Base-by-base conservation (phyloP, 2,888 invertebrate genomes). In the Caenorhabditis uteleia region DNA sequence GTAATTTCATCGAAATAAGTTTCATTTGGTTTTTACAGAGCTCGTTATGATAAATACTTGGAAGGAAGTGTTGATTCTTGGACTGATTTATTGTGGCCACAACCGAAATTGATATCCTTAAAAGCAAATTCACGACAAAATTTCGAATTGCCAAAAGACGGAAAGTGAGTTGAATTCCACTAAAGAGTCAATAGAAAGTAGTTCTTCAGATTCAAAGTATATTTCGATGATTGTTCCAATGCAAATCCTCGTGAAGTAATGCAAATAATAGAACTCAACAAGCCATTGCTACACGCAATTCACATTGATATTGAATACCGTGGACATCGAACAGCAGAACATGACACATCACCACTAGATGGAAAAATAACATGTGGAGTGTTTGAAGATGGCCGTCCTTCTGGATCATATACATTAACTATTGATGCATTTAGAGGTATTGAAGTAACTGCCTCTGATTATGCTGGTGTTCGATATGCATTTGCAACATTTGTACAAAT, bases 1-100 rank as follows among this genome's bases (percentile, higher is more conserved):
- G 61, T 20, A 12, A 18, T 20, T 18, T 12, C 1, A 3, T 10
- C 14, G 4, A 3, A 31, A 20, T 21, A 16, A 25, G 12, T 20
- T 18, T 4, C 25, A 31, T 10, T 23, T 20, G n/a, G 12, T 20
- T 54, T 54, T 29, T 42, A 10, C 14, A 49, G 36, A 27, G 14
- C 29, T n/a, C 54, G 56, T 26, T 68, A 59, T 25, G 69, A 69
- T 16, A 62, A 62, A 34, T 70, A 60, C 40, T 46, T 47, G 8
- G 61, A 60, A 26, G 60, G 59, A 16, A 55, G 49, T 4, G 49
- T 64, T 12, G 86, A 87, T 64, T 83, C 84, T 25, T 85, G 85
- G 68, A 80, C 87, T 7, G 85, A 85, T 67, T 76, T 86, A 38
- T 78, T 89, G 36, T 89, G 89, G 88, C 89, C 89, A 2, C 87